Evolutionary conservation across 2,888 invertebrate species (phyloP), one percentile per base, ranked within the genome.

Genomic region (Cylloceria caligata): DNA sequence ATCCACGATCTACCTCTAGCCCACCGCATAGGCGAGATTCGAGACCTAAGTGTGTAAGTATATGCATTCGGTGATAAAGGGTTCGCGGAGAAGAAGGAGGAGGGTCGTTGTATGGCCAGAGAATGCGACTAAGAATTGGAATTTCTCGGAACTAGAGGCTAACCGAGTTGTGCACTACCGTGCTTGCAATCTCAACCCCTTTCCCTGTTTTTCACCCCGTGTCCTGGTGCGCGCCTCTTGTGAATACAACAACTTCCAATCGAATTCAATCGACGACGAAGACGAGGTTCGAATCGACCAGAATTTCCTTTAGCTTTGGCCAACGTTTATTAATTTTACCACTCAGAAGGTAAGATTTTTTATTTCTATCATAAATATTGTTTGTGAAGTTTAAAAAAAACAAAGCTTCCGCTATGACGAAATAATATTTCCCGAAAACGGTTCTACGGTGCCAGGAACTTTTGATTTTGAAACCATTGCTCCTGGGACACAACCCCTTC

Each of bases 1-100:
- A 86, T 86, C 83, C 85, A 85, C 84, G 86, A 85, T 86, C 79
- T 81, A 64, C 83, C 80, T n/a, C n/a, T 85, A 84, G 76, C 74
- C 83, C 80, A 80, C 49, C 73, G 64, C 64, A 77, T 80, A 71
- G 65, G 42, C 55, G 57, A 72, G 55, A 34, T 57, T 74, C 71
- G 49, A 39, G 65, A 74, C 16, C 47, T 42, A 21, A 55, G 39
- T 19, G 67, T 72, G 1, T 49, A 36, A 30, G 45, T 42, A 52
- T 34, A 27, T 49, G 52, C 39, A 30, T n/a, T 39, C 34, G 19
- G 60, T 19, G 67, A 6, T 21, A 68, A 45, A 67, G 62, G 30
- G 34, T n/a, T n/a, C 30, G 52, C 34, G 45, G 21, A 62, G 19
- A n/a, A 9, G 57, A 13, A 24, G 16, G 68, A 71, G 71, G 34